phyloP scores from a whole-genome alignment of 2,797 vertebrate genomes.

The Myotis vivesi region DNA sequence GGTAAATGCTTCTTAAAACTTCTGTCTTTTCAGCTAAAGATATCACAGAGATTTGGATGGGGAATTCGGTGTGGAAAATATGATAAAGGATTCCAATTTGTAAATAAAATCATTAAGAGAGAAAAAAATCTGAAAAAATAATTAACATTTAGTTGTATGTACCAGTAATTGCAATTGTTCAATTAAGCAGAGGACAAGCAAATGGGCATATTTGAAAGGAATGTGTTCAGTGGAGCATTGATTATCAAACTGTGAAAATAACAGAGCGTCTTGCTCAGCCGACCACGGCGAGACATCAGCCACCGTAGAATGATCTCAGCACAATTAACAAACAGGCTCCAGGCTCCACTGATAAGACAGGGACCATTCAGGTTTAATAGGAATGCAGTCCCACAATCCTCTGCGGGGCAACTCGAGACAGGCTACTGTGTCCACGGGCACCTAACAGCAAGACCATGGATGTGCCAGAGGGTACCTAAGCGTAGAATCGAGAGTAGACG shows the following conservation, averaged over 20 bases:
- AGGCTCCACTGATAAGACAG: constrained; percentile 80
- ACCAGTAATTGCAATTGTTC: constrained; percentile 88
- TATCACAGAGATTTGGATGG: constrained; percentile 54
- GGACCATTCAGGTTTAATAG: constrained; percentile 80
- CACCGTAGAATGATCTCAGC: constrained; percentile 82
- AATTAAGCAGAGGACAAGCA: constrained; percentile 87
- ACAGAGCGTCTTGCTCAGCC: constrained; percentile 84
- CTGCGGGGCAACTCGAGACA: not conserved
- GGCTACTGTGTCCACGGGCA: not conserved
- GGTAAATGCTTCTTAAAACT: not conserved
- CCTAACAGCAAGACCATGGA: not conserved
- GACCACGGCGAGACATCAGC: constrained; percentile 82
- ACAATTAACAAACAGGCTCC: constrained; percentile 85
- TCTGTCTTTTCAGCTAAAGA: constrained; percentile 2
- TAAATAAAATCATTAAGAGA: constrained; percentile 82
- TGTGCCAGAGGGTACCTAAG: not conserved
- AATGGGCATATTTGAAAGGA: constrained; percentile 83
- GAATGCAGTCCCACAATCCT: constrained; percentile 64
- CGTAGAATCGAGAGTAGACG: not conserved
- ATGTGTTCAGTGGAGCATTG: constrained; percentile 85
- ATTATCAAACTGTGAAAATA: constrained; percentile 89
- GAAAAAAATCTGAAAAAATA: constrained; percentile 76
- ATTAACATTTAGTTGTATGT: constrained; percentile 87
- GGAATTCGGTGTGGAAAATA: constrained; percentile 73
- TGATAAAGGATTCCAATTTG: constrained; percentile 81